Evolutionary conservation across 1,140 invertebrate species (phyloP).

Genomic region (Hermatobates lingyangjiaoensis): DNA sequence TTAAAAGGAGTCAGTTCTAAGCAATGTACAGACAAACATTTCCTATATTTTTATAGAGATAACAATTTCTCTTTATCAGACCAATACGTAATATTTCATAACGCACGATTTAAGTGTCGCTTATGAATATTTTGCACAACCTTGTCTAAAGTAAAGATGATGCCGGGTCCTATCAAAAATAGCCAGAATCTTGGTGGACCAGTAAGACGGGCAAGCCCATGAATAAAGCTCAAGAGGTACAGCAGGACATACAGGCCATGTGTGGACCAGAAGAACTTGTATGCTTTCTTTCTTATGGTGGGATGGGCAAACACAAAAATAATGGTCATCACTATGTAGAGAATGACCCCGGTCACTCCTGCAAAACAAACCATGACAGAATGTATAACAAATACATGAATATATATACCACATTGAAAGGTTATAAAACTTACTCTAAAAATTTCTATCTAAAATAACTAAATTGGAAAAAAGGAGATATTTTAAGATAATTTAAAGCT

Average conservation of each 20-base stretch:
- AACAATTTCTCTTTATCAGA: too few species aligned
- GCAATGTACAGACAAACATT: too few species aligned
- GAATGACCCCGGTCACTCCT: slow-evolving; percentile 84
- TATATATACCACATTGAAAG: too few species aligned
- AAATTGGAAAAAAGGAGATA: too few species aligned
- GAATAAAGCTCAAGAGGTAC: slow-evolving; percentile 78
- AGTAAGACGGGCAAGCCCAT: slow-evolving; percentile 84
- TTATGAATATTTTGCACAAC: too few species aligned
- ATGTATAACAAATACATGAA: neutral
- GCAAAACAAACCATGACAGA: slow-evolving; percentile 18
- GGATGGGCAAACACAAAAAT: slow-evolving; percentile 97
- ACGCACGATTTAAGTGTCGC: too few species aligned
- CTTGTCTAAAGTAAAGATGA: slow-evolving; percentile 79
- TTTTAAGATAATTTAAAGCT: too few species aligned
- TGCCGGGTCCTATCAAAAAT: slow-evolving; percentile 85
- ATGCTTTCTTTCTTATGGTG: slow-evolving; percentile 78
- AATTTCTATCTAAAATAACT: too few species aligned
- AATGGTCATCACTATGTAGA: slow-evolving; percentile 85
- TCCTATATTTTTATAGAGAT: too few species aligned
- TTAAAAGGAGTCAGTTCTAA: too few species aligned
- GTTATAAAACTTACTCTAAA: too few species aligned
- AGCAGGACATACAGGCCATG: slow-evolving; percentile 82
- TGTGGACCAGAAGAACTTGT: slow-evolving; percentile 94
- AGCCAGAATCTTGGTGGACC: slow-evolving; percentile 87
- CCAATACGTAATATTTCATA: too few species aligned